phyloP scores from a whole-genome alignment of 2,797 vertebrate species.

The Rhinella marina region DNA sequence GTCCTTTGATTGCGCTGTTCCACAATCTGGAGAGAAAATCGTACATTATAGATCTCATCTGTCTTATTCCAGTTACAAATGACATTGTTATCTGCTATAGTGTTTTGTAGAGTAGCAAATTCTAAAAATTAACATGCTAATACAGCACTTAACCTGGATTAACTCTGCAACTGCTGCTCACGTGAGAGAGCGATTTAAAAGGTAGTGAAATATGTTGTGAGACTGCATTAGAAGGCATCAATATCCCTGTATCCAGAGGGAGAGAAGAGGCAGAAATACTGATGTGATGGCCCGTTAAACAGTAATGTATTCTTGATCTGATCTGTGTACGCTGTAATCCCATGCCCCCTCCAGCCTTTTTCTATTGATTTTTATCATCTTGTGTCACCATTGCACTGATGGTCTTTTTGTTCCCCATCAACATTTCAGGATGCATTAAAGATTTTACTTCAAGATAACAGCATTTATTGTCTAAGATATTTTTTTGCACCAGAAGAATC shows the following conservation, averaged over 20 bases:
- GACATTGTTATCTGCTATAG: background rate
- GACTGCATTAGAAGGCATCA: constrained; percentile 60
- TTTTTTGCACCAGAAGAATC: constrained; percentile 37
- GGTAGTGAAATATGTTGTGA: constrained; percentile 57
- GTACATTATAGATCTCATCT: constrained; percentile 1
- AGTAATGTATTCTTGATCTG: constrained; percentile 62
- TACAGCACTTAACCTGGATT: constrained; percentile 41
- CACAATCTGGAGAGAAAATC: constrained; percentile 17
- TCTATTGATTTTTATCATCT: constrained; percentile 62
- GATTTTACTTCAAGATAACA: constrained; percentile 61
- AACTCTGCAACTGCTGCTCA: constrained; percentile 49
- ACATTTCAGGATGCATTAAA: constrained; percentile 62
- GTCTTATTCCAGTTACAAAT: constrained; percentile 13
- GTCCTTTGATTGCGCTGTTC: constrained; percentile 1
- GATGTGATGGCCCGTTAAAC: constrained; percentile 57
- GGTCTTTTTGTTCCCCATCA: constrained; percentile 56
- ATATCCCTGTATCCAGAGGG: constrained; percentile 59
- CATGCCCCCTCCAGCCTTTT: constrained; percentile 57
- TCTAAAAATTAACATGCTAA: constrained; percentile 46
- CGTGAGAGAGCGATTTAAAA: background rate
- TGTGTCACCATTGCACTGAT: constrained; percentile 58
- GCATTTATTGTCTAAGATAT: constrained; percentile 54
- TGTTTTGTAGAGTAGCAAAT: constrained; percentile 22
- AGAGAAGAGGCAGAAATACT: constrained; percentile 58
- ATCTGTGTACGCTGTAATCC: constrained; percentile 55